phyloP scores from a whole-genome alignment of 2,888 invertebrate species.

The Pherbina coryleti region DNA sequence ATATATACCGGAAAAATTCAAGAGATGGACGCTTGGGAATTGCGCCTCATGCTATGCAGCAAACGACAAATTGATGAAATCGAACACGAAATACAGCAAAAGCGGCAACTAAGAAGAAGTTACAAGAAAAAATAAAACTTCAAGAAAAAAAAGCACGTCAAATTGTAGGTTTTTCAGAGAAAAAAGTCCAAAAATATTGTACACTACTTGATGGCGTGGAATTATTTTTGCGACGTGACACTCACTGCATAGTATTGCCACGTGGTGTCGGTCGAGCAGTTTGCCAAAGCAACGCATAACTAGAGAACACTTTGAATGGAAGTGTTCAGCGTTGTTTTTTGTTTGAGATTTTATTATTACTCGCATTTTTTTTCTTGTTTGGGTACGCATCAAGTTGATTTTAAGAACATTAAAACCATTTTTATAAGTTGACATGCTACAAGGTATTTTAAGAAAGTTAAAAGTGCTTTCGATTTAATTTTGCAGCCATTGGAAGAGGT shows the following conservation, averaged over 20 bases:
- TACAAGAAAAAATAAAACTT: not conserved
- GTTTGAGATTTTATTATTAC: not conserved
- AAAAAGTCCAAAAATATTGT: not conserved
- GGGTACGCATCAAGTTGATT: not conserved
- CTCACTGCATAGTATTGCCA: not conserved
- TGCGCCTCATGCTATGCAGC: constrained; percentile 7
- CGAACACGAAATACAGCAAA: constrained; percentile 14
- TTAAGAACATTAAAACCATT: constrained; percentile 19
- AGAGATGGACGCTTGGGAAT: constrained; percentile 8
- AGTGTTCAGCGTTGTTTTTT: not conserved
- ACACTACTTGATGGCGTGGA: not conserved
- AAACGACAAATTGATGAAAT: constrained; percentile 31
- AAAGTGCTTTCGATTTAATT: not conserved
- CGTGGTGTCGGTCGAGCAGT: not conserved
- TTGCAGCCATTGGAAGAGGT: not conserved
- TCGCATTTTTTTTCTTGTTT: not conserved
- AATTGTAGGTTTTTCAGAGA: not conserved
- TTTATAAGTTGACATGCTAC: constrained; percentile 19
- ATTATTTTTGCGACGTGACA: constrained; percentile 23
- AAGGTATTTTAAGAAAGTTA: not conserved
- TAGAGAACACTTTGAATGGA: not conserved
- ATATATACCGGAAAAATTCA: not conserved
- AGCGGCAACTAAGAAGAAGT: not conserved
- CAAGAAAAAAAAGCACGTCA: not conserved
- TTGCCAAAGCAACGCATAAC: not conserved